phyloP scores from a whole-genome alignment of 23 tunicate genomes.

The Trididemnum clinides region DNA sequence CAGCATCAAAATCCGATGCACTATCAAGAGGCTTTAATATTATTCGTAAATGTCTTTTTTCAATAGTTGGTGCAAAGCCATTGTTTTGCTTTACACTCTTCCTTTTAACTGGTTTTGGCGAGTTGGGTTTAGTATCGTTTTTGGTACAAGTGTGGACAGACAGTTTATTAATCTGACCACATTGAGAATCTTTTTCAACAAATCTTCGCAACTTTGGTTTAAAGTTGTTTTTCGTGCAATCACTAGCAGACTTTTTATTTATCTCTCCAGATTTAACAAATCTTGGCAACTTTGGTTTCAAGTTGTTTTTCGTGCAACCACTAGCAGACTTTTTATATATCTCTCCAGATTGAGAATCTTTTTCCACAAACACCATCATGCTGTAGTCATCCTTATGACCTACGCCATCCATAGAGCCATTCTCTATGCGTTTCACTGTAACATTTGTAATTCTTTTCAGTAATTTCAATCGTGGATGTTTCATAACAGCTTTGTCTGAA shows the following conservation, averaged over 20 bases:
- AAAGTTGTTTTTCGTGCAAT: not conserved
- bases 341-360: not conserved
- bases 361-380: not conserved
- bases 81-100: too few relatives aligned
- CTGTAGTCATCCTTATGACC: not conserved
- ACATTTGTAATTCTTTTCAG: constrained; percentile 2
- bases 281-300: not conserved
- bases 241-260: not conserved
- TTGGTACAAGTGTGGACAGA: not conserved
- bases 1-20: not conserved
- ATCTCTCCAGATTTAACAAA: not conserved
- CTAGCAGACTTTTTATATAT: not conserved
- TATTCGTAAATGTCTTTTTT: not conserved
- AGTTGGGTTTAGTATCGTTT: not conserved
- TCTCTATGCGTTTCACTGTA: not conserved
- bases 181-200: not conserved
- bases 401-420: not conserved
- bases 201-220: not conserved
- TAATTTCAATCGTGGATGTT: too few relatives aligned
- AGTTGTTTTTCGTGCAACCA: not conserved
- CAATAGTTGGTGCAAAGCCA: not conserved
- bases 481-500: too few relatives aligned
- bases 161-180: not conserved
- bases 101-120: not conserved
- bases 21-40: not conserved